Conservation (phyloP, 2,113 vertebrate species). For the Myxocyprinus asiaticus region DNA sequence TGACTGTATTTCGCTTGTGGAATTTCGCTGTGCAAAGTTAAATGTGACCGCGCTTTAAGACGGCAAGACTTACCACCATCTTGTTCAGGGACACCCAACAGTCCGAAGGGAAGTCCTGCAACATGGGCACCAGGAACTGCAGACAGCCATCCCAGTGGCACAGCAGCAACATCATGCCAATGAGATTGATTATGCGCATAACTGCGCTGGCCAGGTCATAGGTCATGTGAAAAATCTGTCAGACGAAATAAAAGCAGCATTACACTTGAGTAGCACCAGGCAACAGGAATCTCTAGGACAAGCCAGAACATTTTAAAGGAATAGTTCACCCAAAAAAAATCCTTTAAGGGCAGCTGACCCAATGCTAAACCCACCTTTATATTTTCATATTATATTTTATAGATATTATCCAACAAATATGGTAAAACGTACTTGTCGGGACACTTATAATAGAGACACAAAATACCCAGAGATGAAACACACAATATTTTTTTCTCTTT, state of each 20-base stretch:
- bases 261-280: background rate
- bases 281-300: background rate
- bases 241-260: slow-evolving; percentile 22
- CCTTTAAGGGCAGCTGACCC: no score
- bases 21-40: no score
- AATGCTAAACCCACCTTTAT: no score
- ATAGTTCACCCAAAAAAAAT: no score
- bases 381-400: no score
- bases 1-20: no score
- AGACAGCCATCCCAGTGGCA: slow-evolving; percentile 98
- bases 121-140: slow-evolving; percentile 97
- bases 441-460: no score
- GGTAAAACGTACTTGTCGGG: no score
- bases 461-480: no score
- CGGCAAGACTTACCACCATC: slow-evolving; percentile 88
- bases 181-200: slow-evolving; percentile 94
- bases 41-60: no score
- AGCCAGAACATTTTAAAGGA: background rate
- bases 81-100: slow-evolving; percentile 98
- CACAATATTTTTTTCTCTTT: no score
- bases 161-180: slow-evolving; percentile 95
- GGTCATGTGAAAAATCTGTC: slow-evolving; percentile 98
- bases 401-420: no score
- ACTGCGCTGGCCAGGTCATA: slow-evolving; percentile 96
- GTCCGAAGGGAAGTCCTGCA: slow-evolving; percentile 94